Evolutionary conservation across 2,797 vertebrate species (phyloP).

Genomic region (Tragelaphus eurycerus): DNA sequence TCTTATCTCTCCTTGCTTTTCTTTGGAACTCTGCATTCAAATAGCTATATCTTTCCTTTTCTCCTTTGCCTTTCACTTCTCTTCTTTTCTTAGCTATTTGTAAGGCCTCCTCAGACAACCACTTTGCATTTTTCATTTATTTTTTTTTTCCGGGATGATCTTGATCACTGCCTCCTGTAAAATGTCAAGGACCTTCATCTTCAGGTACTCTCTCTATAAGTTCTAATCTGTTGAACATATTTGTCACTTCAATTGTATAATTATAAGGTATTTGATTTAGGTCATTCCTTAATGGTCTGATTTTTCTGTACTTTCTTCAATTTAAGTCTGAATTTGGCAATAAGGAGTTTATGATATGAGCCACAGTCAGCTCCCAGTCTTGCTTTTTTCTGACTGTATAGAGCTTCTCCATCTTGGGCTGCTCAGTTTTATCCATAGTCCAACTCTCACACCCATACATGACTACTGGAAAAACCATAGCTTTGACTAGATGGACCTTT

Average conservation of each 20-base stretch:
- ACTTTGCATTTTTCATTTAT: neutral
- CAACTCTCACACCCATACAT: too few relatives aligned
- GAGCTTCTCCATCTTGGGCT: neutral
- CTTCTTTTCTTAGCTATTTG: neutral
- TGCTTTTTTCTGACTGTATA: neutral
- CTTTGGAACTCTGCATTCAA: neutral
- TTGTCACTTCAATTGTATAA: neutral
- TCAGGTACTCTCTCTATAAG: neutral
- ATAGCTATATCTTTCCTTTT: neutral
- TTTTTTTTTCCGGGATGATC: fast-evolving
- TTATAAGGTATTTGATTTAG: neutral
- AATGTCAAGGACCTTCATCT: neutral
- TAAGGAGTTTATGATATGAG: neutral
- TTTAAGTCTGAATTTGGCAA: neutral
- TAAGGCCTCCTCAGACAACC: neutral
- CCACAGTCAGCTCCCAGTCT: neutral
- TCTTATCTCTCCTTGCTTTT: neutral
- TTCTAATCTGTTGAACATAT: neutral
- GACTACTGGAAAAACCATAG: too few relatives aligned
- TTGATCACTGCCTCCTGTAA: neutral
- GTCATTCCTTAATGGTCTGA: neutral
- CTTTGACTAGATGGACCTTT: neutral
- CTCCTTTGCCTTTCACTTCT: neutral
- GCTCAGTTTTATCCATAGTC: neutral
- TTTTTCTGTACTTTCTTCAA: neutral